Conservation (phyloP, 2,888 invertebrate species). For the Ischnus inquisitorius region DNA sequence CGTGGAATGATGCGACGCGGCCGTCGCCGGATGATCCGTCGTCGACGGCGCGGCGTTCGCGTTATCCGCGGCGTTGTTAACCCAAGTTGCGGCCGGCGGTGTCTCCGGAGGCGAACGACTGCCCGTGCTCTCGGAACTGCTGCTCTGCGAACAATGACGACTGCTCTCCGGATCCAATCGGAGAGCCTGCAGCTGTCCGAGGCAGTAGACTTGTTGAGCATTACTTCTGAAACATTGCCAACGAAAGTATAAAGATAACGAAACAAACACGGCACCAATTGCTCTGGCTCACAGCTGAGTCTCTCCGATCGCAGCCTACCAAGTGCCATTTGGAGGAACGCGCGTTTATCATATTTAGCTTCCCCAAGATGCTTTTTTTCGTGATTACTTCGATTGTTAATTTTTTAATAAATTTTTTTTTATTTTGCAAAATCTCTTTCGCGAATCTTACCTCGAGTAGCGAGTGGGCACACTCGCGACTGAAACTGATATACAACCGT, state of each 20-base stretch:
- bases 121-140: constrained; percentile 86
- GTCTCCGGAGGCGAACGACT: constrained; percentile 88
- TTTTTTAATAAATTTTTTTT: too few relatives aligned
- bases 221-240: constrained; percentile 76
- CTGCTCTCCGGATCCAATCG: constrained; percentile 86
- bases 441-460: constrained; percentile 80
- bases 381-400: too few relatives aligned
- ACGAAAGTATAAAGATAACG: too few relatives aligned
- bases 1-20: constrained; percentile 79
- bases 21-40: constrained; percentile 69
- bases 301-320: too few relatives aligned
- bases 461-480: constrained; percentile 82
- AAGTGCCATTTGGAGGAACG: too few relatives aligned
- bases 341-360: too few relatives aligned
- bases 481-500: constrained; percentile 82
- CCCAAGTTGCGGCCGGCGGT: constrained; percentile 86
- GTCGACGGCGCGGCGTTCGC: constrained; percentile 74
- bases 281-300: too few relatives aligned
- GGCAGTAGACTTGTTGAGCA: constrained; percentile 83
- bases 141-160: constrained; percentile 86
- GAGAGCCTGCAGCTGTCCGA: constrained; percentile 86
- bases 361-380: too few relatives aligned
- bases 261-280: too few relatives aligned
- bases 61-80: constrained; percentile 65
- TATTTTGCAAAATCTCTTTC: not conserved